A percentile compares a stretch with the other conserved stretches of the same genome.
Evolutionary conservation across 2,797 vertebrate species (phyloP).

Genomic region (Chaetodon trifasciatus): DNA sequence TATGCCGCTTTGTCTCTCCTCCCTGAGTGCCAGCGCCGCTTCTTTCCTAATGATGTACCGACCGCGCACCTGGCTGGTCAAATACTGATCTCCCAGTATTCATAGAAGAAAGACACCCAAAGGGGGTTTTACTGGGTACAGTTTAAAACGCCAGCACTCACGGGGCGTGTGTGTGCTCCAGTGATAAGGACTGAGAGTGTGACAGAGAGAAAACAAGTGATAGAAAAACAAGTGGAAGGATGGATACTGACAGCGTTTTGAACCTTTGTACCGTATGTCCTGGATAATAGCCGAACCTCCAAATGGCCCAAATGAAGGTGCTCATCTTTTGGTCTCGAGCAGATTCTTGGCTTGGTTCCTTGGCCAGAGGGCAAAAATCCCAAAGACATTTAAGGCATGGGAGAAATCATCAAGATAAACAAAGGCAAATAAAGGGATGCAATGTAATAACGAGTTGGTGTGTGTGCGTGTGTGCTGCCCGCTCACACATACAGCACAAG

Average conservation of each 20-base stretch:
- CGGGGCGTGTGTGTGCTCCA: conserved; percentile 44
- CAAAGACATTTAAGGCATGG: conserved; percentile 48
- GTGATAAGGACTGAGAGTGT: conserved; percentile 64
- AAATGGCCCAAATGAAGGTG: conserved; percentile 48
- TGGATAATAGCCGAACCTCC: conserved; percentile 33
- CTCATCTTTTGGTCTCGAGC: conserved; percentile 62
- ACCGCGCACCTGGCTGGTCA: conserved; percentile 56
- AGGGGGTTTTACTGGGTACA: conserved; percentile 33
- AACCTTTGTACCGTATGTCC: conserved; percentile 59
- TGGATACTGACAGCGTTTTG: conserved; percentile 35
- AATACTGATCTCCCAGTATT: conserved; percentile 55
- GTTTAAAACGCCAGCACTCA: conserved; percentile 50
- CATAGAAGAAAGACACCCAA: conserved; percentile 47
- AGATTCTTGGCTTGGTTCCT: conserved; percentile 62
- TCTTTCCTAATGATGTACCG: conserved; percentile 54
- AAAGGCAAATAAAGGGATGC: conserved; percentile 45
- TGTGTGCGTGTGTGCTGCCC: conserved; percentile 15
- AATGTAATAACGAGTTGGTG: conserved; percentile 30
- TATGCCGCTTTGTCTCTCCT: conserved; percentile 60
- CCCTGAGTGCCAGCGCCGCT: conserved; percentile 43
- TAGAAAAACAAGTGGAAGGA: conserved; percentile 59
- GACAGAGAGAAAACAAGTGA: conserved; percentile 55
- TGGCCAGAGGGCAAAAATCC: conserved; percentile 60
- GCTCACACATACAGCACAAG: conserved; percentile 17
- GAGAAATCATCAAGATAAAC: conserved; percentile 45